These are phyloP conservation scores for Anolis sagrei DNA, from an alignment of 2,113 vertebrate species.

Conservation along the genomic window DNA sequence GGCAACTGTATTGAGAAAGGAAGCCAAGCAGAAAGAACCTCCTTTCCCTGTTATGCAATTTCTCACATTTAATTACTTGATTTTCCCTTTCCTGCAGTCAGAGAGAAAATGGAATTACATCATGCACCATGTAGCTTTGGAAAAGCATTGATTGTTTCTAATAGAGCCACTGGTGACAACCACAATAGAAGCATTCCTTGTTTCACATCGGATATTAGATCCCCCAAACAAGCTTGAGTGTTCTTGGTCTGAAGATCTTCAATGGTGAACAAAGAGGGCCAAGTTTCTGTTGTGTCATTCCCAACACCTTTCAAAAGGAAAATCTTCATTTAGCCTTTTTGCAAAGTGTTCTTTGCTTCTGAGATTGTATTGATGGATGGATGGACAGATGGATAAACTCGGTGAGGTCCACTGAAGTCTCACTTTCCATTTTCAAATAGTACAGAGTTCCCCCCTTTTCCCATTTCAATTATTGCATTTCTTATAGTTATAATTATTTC, in stretches of 20 bases:
- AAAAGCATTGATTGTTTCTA: slow-evolving; percentile 84
- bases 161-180: slow-evolving; percentile 82
- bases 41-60: slow-evolving; percentile 76
- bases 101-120: slow-evolving; percentile 87
- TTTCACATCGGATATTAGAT: slow-evolving; percentile 85
- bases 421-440: slow-evolving; percentile 14
- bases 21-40: slow-evolving; percentile 87
- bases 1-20: slow-evolving; percentile 85
- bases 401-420: slow-evolving; percentile 1
- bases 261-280: slow-evolving; percentile 83
- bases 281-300: slow-evolving; percentile 81
- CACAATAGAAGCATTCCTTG: slow-evolving; percentile 80
- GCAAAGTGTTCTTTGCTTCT: slow-evolving; percentile 12
- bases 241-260: slow-evolving; percentile 78
- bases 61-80: slow-evolving; percentile 97
- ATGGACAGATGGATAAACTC: not conserved
- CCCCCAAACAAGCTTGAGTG: slow-evolving; percentile 77
- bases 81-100: slow-evolving; percentile 84
- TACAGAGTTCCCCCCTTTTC: not conserved
- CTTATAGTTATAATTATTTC: not conserved
- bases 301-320: slow-evolving; percentile 73
- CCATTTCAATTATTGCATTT: not conserved
- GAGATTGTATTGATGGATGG: slow-evolving; percentile 5
- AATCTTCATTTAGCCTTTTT: slow-evolving; percentile 88
- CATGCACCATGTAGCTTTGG: slow-evolving; percentile 80